Evolutionary conservation across 2,797 vertebrate genomes (phyloP).

Genomic region (Lutjanus campechanus): DNA sequence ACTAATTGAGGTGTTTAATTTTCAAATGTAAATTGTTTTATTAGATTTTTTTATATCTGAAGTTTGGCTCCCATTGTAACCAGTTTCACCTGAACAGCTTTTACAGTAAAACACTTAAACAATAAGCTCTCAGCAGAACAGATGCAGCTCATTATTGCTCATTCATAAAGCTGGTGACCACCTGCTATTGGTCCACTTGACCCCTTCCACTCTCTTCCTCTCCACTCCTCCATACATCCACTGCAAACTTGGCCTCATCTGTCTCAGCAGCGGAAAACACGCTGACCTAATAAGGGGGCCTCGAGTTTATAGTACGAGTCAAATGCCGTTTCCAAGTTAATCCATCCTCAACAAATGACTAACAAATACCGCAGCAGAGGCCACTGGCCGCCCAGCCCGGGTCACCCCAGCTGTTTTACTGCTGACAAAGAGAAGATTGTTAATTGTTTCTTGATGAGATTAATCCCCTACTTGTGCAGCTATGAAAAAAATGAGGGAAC

Average conservation of each 20-base stretch:
- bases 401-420: constrained; percentile 64
- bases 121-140: constrained; percentile 5
- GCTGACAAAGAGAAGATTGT: constrained; percentile 76
- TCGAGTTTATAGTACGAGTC: constrained; percentile 65
- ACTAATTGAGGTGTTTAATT: not conserved
- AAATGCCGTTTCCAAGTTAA: constrained; percentile 59
- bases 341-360: constrained; percentile 69
- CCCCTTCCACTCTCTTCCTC: constrained; percentile 44
- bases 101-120: constrained; percentile 13
- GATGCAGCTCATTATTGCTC: constrained; percentile 23
- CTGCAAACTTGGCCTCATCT: constrained; percentile 41
- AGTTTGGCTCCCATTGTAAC: not conserved
- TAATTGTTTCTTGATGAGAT: constrained; percentile 75
- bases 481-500: constrained; percentile 50
- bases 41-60: too few species aligned
- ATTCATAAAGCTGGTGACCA: constrained; percentile 39
- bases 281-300: constrained; percentile 37
- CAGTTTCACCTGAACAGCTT: constrained; percentile 3
- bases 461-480: constrained; percentile 61
- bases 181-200: constrained; percentile 57
- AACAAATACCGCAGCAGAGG: constrained; percentile 49
- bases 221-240: constrained; percentile 15
- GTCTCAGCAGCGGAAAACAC: constrained; percentile 37
- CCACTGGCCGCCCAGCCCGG: constrained; percentile 21
- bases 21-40: not conserved